phyloP scores from a whole-genome alignment of 2,888 invertebrate species.

The Marronus borbonicus region DNA sequence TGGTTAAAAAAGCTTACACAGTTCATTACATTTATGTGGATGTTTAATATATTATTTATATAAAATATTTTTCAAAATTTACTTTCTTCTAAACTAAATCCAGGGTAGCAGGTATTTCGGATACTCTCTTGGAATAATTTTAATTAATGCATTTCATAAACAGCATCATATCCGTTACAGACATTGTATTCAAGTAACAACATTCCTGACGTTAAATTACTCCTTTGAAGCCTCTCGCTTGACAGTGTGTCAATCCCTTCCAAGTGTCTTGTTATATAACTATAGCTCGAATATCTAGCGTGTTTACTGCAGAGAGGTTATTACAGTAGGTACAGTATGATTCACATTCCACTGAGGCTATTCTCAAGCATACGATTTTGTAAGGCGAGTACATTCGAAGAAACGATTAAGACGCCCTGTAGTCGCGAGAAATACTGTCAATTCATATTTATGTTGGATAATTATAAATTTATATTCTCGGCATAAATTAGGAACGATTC shows the following conservation, averaged over 20 bases:
- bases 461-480: neutral
- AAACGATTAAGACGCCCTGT: neutral
- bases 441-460: neutral
- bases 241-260: neutral
- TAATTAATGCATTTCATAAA: too few species aligned
- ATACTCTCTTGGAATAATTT: too few species aligned
- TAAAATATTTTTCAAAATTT: too few species aligned
- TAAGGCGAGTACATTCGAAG: neutral
- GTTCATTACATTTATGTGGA: too few species aligned
- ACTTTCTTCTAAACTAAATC: too few species aligned
- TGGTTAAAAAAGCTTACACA: too few species aligned
- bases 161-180: neutral
- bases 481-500: neutral
- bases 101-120: too few species aligned
- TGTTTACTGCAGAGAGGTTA: neutral
- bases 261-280: neutral
- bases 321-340: neutral
- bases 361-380: neutral
- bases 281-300: neutral
- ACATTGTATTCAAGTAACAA: neutral
- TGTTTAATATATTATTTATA: too few species aligned
- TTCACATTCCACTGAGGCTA: neutral
- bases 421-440: neutral
- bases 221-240: slow-evolving; percentile 1
- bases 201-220: neutral